phyloP scores from a whole-genome alignment of 2,888 invertebrate species.

The Catocala nupta region DNA sequence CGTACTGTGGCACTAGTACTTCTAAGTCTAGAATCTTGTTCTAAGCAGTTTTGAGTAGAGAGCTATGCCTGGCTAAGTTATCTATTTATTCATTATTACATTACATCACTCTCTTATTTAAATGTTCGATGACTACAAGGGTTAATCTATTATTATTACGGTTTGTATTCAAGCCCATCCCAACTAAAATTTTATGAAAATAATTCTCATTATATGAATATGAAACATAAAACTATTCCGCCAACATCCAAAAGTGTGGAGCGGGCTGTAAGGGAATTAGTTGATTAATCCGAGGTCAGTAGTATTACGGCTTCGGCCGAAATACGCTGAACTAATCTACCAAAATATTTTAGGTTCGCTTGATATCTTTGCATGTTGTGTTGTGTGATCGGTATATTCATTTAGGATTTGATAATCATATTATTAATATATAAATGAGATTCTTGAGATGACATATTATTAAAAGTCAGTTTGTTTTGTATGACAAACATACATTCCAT shows the following conservation, averaged over 20 bases:
- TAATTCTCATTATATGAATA: conserved; percentile 43
- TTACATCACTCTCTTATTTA: too few species aligned
- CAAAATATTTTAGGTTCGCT: conserved; percentile 15
- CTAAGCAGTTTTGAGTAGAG: too few species aligned
- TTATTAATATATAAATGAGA: not conserved
- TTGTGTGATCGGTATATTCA: not conserved
- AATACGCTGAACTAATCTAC: conserved; percentile 51
- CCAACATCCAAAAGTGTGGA: conserved; percentile 43
- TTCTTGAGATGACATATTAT: too few species aligned
- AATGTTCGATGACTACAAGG: too few species aligned
- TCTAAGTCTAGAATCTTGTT: too few species aligned
- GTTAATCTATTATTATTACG: too few species aligned
- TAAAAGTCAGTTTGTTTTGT: too few species aligned
- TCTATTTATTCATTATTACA: too few species aligned
- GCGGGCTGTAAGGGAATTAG: conserved; percentile 50
- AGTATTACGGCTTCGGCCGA: conserved; percentile 58
- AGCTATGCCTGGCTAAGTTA: too few species aligned
- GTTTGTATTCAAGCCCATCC: too few species aligned
- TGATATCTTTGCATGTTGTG: conserved; percentile 6
- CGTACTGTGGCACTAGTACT: too few species aligned
- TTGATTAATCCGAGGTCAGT: conserved; percentile 57
- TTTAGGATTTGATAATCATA: not conserved
- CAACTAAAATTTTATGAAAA: not conserved
- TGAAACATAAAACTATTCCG: conserved; percentile 45
- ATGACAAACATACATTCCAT: too few species aligned